Evolutionary conservation across 2,797 vertebrate genomes (phyloP).

Genomic region (Chelon auratus): DNA sequence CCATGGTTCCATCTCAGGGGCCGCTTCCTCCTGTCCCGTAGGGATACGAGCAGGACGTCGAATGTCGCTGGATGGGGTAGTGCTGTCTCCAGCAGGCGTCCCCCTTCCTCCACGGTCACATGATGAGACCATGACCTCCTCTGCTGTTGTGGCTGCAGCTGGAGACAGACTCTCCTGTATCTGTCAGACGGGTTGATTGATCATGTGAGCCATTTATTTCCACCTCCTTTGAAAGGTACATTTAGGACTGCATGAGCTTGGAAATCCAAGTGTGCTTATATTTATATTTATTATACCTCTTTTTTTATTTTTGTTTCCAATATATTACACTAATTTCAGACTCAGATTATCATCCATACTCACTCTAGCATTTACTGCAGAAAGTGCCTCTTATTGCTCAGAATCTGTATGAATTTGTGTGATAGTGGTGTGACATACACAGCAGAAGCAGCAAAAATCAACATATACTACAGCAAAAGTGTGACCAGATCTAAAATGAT

Average conservation of each 20-base stretch:
- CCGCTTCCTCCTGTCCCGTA: slow-evolving; percentile 69
- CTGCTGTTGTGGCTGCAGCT: slow-evolving; percentile 86
- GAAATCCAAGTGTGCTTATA: too few species aligned
- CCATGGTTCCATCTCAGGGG: slow-evolving; percentile 86
- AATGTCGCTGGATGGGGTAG: slow-evolving; percentile 66
- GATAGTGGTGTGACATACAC: neutral
- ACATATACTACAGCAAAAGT: too few species aligned
- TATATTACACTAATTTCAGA: too few species aligned
- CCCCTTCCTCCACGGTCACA: slow-evolving; percentile 69
- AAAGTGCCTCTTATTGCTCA: neutral
- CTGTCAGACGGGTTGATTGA: slow-evolving; percentile 52
- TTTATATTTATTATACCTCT: too few species aligned
- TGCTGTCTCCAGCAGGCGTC: slow-evolving; percentile 65
- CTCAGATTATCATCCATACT: too few species aligned
- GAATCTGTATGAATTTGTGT: neutral
- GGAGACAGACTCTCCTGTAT: slow-evolving; percentile 81
- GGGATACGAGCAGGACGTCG: slow-evolving; percentile 39
- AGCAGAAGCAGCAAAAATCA: neutral
- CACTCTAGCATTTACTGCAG: too few species aligned
- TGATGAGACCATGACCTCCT: slow-evolving; percentile 84
- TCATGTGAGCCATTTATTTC: neutral
- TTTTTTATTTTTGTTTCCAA: too few species aligned
- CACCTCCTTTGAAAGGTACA: neutral
- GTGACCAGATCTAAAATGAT: too few species aligned
- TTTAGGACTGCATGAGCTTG: too few species aligned